A percentile compares a stretch with the other conserved stretches of the same genome.
Conservation (phyloP, 1,140 invertebrate species). For the Lamellibrachia luymesi region DNA sequence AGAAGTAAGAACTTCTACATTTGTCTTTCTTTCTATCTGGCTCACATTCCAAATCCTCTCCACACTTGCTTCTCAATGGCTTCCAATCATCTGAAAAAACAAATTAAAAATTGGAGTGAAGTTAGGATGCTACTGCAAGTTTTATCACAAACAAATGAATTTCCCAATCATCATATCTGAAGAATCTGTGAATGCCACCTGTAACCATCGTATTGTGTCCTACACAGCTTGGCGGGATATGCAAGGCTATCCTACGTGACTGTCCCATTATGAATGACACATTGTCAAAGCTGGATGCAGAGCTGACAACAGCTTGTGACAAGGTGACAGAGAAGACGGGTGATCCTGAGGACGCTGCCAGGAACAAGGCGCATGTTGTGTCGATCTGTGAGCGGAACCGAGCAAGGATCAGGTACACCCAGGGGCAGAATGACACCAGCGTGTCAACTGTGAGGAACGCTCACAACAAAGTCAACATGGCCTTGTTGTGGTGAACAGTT, state of each 20-base stretch:
- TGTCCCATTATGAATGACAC: conserved; percentile 32
- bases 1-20: not conserved
- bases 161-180: not conserved
- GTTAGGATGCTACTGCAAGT: no score
- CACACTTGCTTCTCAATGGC: no score
- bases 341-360: conserved; percentile 20
- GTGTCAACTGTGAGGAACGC: conserved; percentile 14
- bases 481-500: conserved; percentile 18
- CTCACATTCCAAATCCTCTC: no score
- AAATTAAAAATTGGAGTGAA: no score
- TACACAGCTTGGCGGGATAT: conserved; percentile 38
- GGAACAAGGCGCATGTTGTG: conserved; percentile 30
- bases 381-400: conserved; percentile 36
- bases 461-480: conserved; percentile 16
- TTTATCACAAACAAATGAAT: no score
- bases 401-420: conserved; percentile 28
- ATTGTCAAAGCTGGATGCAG: conserved; percentile 29
- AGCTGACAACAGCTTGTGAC: conserved; percentile 28
- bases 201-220: not conserved
- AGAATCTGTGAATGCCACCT: not conserved
- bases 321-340: conserved; percentile 30
- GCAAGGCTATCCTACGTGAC: conserved; percentile 38
- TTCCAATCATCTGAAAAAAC: no score
- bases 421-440: conserved; percentile 1
- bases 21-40: not conserved